Evolutionary conservation across 2,888 invertebrate species (phyloP).

Genomic region (Prionchulus punctatus): DNA sequence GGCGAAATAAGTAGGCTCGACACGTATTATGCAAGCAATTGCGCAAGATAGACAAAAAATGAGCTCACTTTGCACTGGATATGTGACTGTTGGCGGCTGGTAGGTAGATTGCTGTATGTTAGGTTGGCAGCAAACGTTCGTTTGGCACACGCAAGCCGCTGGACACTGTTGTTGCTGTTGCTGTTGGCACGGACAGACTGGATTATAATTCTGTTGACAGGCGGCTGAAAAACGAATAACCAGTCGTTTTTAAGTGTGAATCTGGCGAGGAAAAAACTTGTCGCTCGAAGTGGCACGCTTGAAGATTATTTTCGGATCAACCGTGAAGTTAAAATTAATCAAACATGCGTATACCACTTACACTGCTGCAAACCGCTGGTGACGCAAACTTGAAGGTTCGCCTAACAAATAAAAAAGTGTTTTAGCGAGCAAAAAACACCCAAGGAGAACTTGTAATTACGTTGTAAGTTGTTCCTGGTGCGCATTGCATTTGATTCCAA

Average conservation of each 20-base stretch:
- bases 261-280: no score
- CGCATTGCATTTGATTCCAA: constrained; percentile 4
- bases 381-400: constrained; percentile 16
- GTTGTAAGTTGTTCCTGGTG: background rate
- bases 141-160: background rate
- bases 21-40: background rate
- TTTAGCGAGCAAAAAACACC: background rate
- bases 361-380: background rate
- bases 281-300: no score
- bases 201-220: background rate
- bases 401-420: background rate
- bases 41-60: background rate
- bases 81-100: background rate
- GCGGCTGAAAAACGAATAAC: no score
- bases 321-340: no score
- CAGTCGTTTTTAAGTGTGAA: no score
- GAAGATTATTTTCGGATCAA: no score
- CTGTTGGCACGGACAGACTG: constrained; percentile 6
- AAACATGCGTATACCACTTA: background rate
- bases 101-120: background rate
- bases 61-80: no score
- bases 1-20: no score
- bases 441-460: background rate
- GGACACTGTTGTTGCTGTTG: constrained; percentile 4
- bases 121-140: constrained; percentile 6